Base-by-base conservation (phyloP, 2,797 vertebrate species). In the Gobio occitaniae region DNA sequence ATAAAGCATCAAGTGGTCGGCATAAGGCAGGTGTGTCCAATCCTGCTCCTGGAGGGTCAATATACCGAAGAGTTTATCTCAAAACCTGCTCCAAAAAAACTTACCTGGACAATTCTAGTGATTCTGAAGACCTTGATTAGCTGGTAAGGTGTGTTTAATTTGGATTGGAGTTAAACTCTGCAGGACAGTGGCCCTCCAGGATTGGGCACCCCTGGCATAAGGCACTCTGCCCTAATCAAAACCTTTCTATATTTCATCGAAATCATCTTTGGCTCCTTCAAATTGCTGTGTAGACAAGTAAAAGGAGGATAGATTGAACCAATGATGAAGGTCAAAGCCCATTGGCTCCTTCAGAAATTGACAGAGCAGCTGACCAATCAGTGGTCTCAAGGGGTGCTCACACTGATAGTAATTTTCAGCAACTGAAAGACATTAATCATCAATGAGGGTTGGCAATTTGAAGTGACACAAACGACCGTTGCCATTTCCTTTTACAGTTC, bases 201-300 rank as follows among this genome's bases (percentile, higher is more conserved):
- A 78, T 47, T 69, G 32, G 47, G 69, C 47, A 68, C 19, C 32
- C 25, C 78, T 54, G 61, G 47, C 17, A 69, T 80, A 80, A 80
- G 95, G 95, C 95, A 96, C 95, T 92, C 94, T 85, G 93, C 92
- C 94, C 90, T 70, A 82, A 84, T 77, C 32, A 8, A 77, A 86
- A 88, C 86, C 85, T 63, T 80, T 78, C 76, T 56, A 84, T 72
- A 54, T 48, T 65, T 86, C n/a, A 80, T 72, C 25, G 77, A 86
- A 78, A 83, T 84, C 68, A 78, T 88, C 90, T 87, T 10, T 84
- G 54, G 15, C 85, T 78, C 71, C 84, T 38, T 52, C 25, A 38
- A 82, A 89, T 90, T 72, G 87, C 88, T 91, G 90, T 86, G 68
- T 87, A 90, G 89, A 90, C 84, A 87, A 81, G 56, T 86, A 89